Evolutionary conservation across 2,888 invertebrate species (phyloP), one percentile per base, ranked within the genome.

Genomic region (Zhengitettix transpicula): DNA sequence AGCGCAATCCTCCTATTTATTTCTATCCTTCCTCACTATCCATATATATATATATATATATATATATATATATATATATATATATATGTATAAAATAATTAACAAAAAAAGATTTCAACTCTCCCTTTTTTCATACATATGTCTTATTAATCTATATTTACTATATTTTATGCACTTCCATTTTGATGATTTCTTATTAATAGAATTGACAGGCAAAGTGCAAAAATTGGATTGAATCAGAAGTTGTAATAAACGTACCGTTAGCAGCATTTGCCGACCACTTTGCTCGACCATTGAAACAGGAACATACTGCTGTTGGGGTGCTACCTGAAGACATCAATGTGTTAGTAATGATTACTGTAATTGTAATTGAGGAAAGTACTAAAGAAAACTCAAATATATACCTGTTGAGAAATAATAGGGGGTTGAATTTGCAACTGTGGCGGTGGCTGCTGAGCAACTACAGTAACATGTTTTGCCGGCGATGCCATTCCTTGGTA

Each of bases 211-310:
- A 3, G 5, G 51, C 51, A 51, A 7, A 51, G 15, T 14, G 1
- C 51, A 2, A 14, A 54, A 54, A 16, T 16, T 5, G 5, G 5
- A 54, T 8, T 15, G 1, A 5, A 17, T 14, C 40, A n/a, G 16
- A 41, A 55, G 28, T n/a, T 47, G 54, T 52, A 28, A 28, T 28
- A 5, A 28, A 71, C 77, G 73, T 74, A 82, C 82, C 55, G 87
- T 84, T 51, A 88, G 74, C 62, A 89, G 73, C 85, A 89, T 89
- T 70, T 87, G 85, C 65, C 87, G 79, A 40, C 87, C 87, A 64
- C 83, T 83, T 65, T 89, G 91, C 68, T 90, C 90, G 56, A 95
- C 90, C 78, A 95, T 91, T 57, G 94, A 94, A 58, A 95, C 94
- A 42, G 95, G 93, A 66, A 84, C 92, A 67, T 94, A 93, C 73